Evolutionary conservation across 2,888 invertebrate genomes (phyloP), one percentile per base, ranked within the genome.

Genomic region (Chymomyza caudatula): DNA sequence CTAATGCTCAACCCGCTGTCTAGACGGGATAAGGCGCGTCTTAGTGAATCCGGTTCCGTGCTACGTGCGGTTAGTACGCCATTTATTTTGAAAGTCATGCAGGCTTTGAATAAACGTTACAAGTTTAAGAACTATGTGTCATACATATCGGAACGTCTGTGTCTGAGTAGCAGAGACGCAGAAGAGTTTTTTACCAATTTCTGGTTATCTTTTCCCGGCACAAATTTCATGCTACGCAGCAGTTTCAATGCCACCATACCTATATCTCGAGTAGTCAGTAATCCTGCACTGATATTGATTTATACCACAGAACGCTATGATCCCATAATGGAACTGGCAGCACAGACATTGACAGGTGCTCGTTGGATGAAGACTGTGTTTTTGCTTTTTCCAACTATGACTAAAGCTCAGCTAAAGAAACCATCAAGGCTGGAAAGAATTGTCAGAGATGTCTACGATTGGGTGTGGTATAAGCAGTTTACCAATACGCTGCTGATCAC

Each of bases 281-380:
- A 82, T 8, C 82, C 87, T 0, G 61, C 87, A 0, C 54, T 88
- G 29, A 73, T 80, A n/a, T 20, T 88, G 43, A 25, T 88, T 0
- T 72, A 77, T n/a, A 87, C 88, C 4, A 87, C 88, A 1, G 74
- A 60, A 3, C 61, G 51, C 0, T 62, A 69, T 5, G 88, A 88
- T 75, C 74, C 84, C 15, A 80, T 88, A 0, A 87, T 88, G 88
- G 73, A 86, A n/a, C 25, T 88, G 53, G 82, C 88, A 0, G 70
- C 86, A 0, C 49, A 75, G 1, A 77, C 77, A 15, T 51, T 88
- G 20, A 53, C 43, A 0, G 76, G 74, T 0, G 60, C 77, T 6
- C 87, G 77, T 4, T 79, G 75, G 74, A 56, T 88, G 0, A 80
- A 86, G 19, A 88, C 88, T 1, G 70, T 87, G 2, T 88, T 88